Percentiles rank a stretch among this genome's conserved stretches.
Conservation (phyloP, 1,140 invertebrate genomes). For the Macrobrachium rosenbergii region DNA sequence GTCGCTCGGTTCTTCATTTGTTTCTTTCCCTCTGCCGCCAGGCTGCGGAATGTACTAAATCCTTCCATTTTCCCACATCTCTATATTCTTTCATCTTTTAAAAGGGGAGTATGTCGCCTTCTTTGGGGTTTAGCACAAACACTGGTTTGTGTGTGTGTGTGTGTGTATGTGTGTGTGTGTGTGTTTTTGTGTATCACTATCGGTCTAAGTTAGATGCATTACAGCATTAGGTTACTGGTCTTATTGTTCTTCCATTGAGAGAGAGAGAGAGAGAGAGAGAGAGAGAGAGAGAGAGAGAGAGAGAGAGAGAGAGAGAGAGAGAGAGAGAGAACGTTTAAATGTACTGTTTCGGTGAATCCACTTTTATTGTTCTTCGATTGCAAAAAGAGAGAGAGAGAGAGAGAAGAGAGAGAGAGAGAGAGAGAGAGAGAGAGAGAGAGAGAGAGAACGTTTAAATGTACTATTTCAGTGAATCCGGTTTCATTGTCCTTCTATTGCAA, state of each 20-base stretch:
- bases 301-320: too few species aligned
- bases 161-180: conserved; percentile 6
- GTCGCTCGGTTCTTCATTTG: too few species aligned
- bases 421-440: neutral
- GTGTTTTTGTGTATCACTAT: neutral
- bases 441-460: neutral
- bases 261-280: too few species aligned
- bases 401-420: neutral
- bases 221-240: too few species aligned
- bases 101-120: neutral
- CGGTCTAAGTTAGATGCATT: neutral
- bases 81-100: too few species aligned
- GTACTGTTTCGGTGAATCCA: neutral
- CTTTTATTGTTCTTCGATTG: neutral
- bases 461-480: neutral
- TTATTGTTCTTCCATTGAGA: too few species aligned
- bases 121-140: too few species aligned
- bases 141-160: neutral
- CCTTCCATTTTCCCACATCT: too few species aligned
- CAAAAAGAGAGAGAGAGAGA: conserved; percentile 14
- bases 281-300: too few species aligned
- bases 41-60: too few species aligned
- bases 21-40: too few species aligned
- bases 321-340: neutral
- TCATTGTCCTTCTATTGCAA: neutral